These are phyloP conservation scores for Castor canadensis DNA, from an alignment of 2,113 vertebrate species.

Conservation along the genomic window DNA sequence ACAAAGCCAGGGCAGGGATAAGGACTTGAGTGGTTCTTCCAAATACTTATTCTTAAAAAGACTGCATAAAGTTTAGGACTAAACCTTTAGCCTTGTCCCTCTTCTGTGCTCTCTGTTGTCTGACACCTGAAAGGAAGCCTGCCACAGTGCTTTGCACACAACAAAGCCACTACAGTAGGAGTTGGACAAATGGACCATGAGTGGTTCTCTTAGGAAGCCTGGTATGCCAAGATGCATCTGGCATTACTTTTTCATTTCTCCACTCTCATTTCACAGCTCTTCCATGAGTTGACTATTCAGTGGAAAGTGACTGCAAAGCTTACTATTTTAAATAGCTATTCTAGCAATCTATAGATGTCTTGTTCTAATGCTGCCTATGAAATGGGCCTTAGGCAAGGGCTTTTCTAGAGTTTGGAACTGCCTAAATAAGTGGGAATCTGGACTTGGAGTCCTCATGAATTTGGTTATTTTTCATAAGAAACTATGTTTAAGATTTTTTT, in stretches of 20 bases:
- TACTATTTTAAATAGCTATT: background rate
- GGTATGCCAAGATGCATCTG: too few relatives aligned
- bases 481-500: background rate
- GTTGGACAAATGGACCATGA: background rate
- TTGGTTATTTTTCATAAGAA: background rate
- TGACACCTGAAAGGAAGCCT: background rate
- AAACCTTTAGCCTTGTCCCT: background rate
- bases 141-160: background rate
- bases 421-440: background rate
- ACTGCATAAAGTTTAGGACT: background rate
- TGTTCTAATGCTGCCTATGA: background rate
- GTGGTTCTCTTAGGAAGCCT: background rate
- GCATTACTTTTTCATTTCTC: too few relatives aligned
- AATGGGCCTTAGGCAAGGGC: background rate
- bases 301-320: background rate
- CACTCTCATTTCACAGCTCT: background rate
- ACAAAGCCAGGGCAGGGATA: rapidly evolving
- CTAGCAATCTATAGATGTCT: too few relatives aligned
- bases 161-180: background rate
- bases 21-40: background rate
- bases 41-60: background rate
- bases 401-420: slow-evolving; percentile 13
- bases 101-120: background rate
- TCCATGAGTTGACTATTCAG: too few relatives aligned
- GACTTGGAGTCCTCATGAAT: background rate